Base-by-base conservation (phyloP, 2,888 invertebrate genomes). In the Coenonympha glycerion region DNA sequence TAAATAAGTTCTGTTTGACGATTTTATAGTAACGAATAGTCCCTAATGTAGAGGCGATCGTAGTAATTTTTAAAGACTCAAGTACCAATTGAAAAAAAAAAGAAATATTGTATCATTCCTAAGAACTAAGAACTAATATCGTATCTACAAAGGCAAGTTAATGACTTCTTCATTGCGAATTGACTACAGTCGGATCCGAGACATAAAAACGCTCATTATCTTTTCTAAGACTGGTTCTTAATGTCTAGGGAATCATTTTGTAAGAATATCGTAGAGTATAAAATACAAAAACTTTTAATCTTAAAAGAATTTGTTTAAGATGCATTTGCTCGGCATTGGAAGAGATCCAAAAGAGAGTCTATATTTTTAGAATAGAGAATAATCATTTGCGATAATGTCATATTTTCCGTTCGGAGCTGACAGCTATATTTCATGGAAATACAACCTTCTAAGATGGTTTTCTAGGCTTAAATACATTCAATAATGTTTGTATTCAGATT, bases 191-290 rank as follows among this genome's bases (percentile, higher is more conserved):
- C 31, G 18, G 41, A 47, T 39, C 50, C 44, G 33, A 47, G 41
- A 49, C 34, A 53, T 42, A 46, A 53, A 49, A 49, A 36, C 36
- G 28, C 44, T 50, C 50, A 50, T 50, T 51, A 49, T 44, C 42
- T 50, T 24, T 21, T 24, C 42, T 31, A 47, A 42, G 42, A 42
- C 39, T 44, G 44, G 22, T 33, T 40, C 53, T 50, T 53, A 44
- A 53, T 39, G 50, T 19, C 40, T 22, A 31, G 37, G 46, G 42
- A 52, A 44, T 42, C 26, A 46, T 46, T 49, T 41, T 34, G 9
- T 39, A 45, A 26, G 40, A 22, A 42, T 24, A 36, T 19, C 15
- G 6, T 31, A 3, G 3, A 37, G 18, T 19, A 28, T 11, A 28
- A 41, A 19, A 28, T 18, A 41, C 28, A 11, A 28, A 41, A 30